Evolutionary conservation across 2,113 vertebrate genomes (phyloP).

Genomic region (Phyllostomus discolor): DNA sequence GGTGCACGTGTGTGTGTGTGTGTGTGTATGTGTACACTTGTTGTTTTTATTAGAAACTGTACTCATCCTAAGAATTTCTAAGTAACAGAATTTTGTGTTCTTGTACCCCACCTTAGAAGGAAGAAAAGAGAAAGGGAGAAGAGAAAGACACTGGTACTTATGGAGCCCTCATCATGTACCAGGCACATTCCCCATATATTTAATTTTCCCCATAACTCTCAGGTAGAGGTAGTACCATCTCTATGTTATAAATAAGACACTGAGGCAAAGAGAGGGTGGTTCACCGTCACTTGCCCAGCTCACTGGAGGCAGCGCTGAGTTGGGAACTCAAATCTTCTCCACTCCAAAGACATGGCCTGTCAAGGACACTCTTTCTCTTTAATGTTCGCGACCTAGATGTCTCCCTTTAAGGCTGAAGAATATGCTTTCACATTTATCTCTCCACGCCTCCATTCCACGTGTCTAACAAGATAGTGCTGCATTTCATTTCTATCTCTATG

Average conservation of each 20-base stretch:
- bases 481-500: background rate
- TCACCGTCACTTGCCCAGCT: background rate
- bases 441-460: background rate
- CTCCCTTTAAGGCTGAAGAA: background rate
- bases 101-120: background rate
- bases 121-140: background rate
- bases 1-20: background rate
- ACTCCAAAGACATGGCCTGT: background rate
- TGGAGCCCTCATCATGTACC: background rate
- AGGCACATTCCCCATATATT: background rate
- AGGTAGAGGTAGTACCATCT: background rate
- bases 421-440: background rate
- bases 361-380: background rate
- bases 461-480: background rate
- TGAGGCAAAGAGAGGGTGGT: background rate
- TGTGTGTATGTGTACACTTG: background rate
- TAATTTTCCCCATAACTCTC: background rate
- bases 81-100: background rate
- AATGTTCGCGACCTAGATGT: background rate
- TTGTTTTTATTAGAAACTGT: background rate
- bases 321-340: background rate
- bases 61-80: background rate
- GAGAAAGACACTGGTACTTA: background rate
- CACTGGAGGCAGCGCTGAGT: background rate
- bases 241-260: background rate